Evolutionary conservation across 2,797 vertebrate genomes (phyloP).

Genomic region (Gadopsis bispinosus): DNA sequence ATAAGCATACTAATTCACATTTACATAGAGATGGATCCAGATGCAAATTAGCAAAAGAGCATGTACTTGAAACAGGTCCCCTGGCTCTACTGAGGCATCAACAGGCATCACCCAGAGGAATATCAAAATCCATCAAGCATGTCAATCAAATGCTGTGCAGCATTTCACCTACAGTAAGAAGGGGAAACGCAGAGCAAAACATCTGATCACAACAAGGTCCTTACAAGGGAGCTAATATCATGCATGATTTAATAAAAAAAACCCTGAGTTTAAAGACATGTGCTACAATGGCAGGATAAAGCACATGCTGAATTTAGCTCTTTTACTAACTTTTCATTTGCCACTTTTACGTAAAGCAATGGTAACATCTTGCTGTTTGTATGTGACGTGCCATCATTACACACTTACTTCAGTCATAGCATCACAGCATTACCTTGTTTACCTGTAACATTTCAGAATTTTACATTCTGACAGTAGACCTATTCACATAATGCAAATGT

Average conservation of each 20-base stretch:
- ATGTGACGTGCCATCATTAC: neutral
- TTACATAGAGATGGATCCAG: constrained; percentile 79
- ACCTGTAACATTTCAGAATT: neutral
- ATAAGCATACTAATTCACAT: constrained; percentile 77
- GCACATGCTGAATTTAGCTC: constrained; percentile 16
- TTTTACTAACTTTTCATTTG: neutral
- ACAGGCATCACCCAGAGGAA: constrained; percentile 63
- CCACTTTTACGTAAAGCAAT: neutral
- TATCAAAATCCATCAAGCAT: constrained; percentile 61
- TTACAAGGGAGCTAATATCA: constrained; percentile 54
- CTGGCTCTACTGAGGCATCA: constrained; percentile 53
- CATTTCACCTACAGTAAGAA: constrained; percentile 40
- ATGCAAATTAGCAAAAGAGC: constrained; percentile 73
- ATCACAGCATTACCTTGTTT: neutral
- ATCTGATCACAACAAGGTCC: constrained; percentile 26
- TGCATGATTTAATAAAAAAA: constrained; percentile 43
- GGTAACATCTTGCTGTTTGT: neutral
- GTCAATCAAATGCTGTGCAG: constrained; percentile 67
- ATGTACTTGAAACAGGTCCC: constrained; percentile 62
- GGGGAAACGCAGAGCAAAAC: constrained; percentile 26
- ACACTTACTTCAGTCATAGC: neutral
- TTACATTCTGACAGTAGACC: neutral
- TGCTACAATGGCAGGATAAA: neutral
- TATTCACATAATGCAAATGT: constrained; percentile 40
- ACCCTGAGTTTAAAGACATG: constrained; percentile 18